A percentile compares a stretch with the other conserved stretches of the same genome.
These are phyloP conservation scores for Pristionchus exspectatus DNA, from an alignment of 2,888 invertebrate genomes.

Conservation along the genomic window DNA sequence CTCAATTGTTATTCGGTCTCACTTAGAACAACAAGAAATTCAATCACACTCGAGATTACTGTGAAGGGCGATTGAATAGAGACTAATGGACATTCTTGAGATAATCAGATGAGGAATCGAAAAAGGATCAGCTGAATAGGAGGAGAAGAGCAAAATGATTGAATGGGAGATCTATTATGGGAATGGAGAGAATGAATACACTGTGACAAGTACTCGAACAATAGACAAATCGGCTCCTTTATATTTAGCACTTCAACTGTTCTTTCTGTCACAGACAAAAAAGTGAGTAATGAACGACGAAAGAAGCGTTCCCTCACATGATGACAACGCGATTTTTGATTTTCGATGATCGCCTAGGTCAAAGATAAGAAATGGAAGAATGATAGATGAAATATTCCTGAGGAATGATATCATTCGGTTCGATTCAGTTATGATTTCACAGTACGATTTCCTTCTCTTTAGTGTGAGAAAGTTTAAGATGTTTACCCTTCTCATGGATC, in stretches of 20 bases:
- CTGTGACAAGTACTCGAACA: background rate
- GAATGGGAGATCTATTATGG: background rate
- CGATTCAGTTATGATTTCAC: background rate
- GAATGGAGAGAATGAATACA: background rate
- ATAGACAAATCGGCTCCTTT: slow-evolving; percentile 1
- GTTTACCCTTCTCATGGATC: background rate
- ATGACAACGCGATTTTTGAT: background rate
- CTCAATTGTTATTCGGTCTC: slow-evolving; percentile 22
- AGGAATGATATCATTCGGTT: background rate
- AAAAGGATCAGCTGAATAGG: background rate
- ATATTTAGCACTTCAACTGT: background rate
- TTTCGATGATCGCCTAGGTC: background rate
- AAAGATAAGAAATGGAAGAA: background rate
- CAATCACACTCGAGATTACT: background rate
- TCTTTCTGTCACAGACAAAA: slow-evolving; percentile 13
- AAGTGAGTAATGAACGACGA: background rate
- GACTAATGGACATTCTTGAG: slow-evolving; percentile 39
- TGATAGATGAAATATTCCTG: background rate
- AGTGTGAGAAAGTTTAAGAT: background rate
- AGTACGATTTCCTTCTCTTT: background rate
- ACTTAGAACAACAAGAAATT: background rate
- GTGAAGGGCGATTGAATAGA: background rate
- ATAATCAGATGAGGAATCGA: background rate
- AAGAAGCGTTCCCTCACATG: background rate
- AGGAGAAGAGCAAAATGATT: background rate